Evolutionary conservation across 1,140 invertebrate genomes (phyloP).

Genomic region (Gonioctena quinquepunctata): DNA sequence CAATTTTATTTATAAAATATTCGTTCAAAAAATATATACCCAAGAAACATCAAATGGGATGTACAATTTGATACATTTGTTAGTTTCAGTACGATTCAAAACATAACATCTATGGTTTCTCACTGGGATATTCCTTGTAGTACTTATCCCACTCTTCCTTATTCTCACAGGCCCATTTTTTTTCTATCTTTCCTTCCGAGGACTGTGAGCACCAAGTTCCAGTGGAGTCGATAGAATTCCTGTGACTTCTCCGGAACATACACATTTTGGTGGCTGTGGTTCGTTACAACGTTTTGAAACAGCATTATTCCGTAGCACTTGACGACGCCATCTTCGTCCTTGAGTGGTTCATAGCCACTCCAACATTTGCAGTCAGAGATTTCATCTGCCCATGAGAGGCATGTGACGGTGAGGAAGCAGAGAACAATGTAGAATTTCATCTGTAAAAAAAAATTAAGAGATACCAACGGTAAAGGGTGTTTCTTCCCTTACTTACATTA

Average conservation of each 20-base stretch:
- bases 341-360: conserved; percentile 29
- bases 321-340: conserved; percentile 16
- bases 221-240: conserved; percentile 31
- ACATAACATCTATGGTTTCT: too few species aligned
- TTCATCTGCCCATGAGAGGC: not conserved
- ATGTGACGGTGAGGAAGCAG: not conserved
- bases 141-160: conserved; percentile 31
- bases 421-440: not conserved
- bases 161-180: conserved; percentile 35
- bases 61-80: too few species aligned
- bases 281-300: conserved; percentile 32
- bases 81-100: too few species aligned
- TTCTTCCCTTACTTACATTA: too few species aligned
- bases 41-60: too few species aligned
- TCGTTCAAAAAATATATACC: too few species aligned
- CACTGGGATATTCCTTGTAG: conserved; percentile 26
- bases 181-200: conserved; percentile 24
- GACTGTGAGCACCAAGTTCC: conserved; percentile 35
- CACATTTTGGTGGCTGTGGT: conserved; percentile 28
- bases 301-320: conserved; percentile 13
- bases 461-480: too few species aligned
- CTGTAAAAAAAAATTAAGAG: too few species aligned
- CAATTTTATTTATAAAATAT: too few species aligned
- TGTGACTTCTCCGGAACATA: conserved; percentile 28
- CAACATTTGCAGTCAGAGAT: conserved; percentile 30